phyloP scores from a whole-genome alignment of 2,113 vertebrate genomes.

The Hippopotamus amphibius region DNA sequence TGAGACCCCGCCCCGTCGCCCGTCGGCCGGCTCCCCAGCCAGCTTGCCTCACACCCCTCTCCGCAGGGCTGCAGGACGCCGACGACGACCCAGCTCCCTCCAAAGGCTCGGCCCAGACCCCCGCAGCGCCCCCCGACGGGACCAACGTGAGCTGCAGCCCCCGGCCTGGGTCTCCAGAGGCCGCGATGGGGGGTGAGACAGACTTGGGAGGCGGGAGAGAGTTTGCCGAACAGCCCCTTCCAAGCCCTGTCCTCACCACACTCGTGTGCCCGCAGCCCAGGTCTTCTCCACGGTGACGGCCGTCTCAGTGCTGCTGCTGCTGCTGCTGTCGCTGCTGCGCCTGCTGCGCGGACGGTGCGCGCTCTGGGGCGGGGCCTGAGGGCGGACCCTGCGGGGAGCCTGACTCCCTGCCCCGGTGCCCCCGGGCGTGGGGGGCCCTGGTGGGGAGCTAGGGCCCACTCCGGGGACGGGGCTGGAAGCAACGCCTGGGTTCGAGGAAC shows the following conservation, averaged over 20 bases:
- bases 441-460: background rate
- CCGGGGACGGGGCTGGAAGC: background rate
- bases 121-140: constrained; percentile 41
- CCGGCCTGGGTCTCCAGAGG: constrained; percentile 56
- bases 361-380: constrained; percentile 57
- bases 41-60: constrained; percentile 22
- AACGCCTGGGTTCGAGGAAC: background rate
- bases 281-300: constrained; percentile 78
- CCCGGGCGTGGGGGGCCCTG: background rate
- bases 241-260: background rate
- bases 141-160: constrained; percentile 80
- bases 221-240: background rate
- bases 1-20: background rate
- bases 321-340: constrained; percentile 73
- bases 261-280: constrained; percentile 73
- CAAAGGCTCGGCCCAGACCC: constrained; percentile 56
- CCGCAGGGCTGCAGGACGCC: constrained; percentile 75
- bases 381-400: background rate
- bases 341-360: constrained; percentile 81
- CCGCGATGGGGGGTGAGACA: constrained; percentile 75
- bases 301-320: constrained; percentile 74
- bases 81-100: background rate
- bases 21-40: background rate
- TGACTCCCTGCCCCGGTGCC: background rate
- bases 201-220: background rate